These are phyloP conservation scores for Tragelaphus imberbis DNA, from an alignment of 2,113 vertebrate genomes.

Conservation along the genomic window DNA sequence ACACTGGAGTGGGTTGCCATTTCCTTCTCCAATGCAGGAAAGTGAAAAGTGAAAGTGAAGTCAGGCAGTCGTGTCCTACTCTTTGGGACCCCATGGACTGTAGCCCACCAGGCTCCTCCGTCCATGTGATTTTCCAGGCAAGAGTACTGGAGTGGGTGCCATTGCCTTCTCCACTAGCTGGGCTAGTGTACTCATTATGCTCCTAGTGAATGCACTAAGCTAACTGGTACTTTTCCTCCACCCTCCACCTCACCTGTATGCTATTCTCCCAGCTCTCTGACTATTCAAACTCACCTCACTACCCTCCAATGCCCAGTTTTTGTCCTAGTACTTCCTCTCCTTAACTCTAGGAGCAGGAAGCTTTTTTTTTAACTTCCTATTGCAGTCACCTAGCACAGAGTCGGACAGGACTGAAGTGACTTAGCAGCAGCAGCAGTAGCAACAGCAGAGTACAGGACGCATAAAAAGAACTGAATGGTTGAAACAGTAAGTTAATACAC, in stretches of 20 bases:
- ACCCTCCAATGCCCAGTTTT: neutral
- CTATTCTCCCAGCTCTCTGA: neutral
- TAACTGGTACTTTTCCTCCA: neutral
- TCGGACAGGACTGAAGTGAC: accelerated
- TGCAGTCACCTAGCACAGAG: neutral
- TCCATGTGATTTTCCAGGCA: no score
- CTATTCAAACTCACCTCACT: neutral
- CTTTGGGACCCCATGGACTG: no score
- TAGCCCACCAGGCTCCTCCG: no score
- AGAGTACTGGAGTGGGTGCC: no score
- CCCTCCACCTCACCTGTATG: accelerated
- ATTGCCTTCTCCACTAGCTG: no score
- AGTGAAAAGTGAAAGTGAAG: no score
- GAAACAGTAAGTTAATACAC: neutral
- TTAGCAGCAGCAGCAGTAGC: neutral
- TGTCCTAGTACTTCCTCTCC: neutral
- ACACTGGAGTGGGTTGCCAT: no score
- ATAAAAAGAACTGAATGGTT: neutral
- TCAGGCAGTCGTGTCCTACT: no score
- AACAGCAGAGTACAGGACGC: neutral
- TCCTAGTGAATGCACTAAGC: neutral
- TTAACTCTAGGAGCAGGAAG: neutral
- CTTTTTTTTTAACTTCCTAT: neutral
- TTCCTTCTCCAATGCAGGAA: no score
- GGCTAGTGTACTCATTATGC: neutral